phyloP scores from a whole-genome alignment of 2,113 vertebrate species.

The Thunnus thynnus region DNA sequence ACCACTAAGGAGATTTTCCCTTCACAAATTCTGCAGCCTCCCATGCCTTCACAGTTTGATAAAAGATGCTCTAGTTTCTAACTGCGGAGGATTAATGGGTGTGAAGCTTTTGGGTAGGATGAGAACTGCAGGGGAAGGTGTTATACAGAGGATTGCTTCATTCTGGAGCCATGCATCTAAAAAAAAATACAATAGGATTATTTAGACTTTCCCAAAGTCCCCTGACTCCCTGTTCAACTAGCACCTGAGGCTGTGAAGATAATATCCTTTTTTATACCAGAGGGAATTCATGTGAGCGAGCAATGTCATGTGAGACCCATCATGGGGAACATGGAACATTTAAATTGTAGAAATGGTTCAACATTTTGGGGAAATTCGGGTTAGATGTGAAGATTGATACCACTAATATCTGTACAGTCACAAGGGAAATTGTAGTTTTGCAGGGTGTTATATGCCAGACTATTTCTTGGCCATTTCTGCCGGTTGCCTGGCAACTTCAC shows the following conservation, averaged over 20 bases:
- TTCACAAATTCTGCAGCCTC: constrained; percentile 26
- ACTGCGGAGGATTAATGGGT: constrained; percentile 49
- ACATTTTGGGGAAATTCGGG: not conserved
- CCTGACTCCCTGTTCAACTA: constrained; percentile 1
- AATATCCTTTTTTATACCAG: not conserved
- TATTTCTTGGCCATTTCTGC: too few species aligned
- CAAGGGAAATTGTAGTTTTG: not conserved
- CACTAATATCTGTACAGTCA: too few species aligned
- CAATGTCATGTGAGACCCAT: not conserved
- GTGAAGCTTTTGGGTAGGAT: constrained; percentile 31
- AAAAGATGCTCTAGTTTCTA: constrained; percentile 40
- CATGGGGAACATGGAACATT: not conserved
- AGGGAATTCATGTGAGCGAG: constrained; percentile 8
- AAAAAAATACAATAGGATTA: constrained; percentile 16
- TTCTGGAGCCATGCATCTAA: constrained; percentile 5
- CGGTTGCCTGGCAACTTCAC: too few species aligned
- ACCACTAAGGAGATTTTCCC: constrained; percentile 31
- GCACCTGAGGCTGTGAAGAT: not conserved
- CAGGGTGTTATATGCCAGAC: too few species aligned
- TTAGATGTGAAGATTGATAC: too few species aligned
- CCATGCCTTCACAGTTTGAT: not conserved
- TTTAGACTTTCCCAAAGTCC: not conserved
- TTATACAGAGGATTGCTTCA: constrained; percentile 38
- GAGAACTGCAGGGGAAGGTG: constrained; percentile 45
- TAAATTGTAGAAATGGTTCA: not conserved